Percentiles rank a stretch among this genome's conserved stretches.
Evolutionary conservation across 2,113 vertebrate genomes (phyloP).

Genomic region (Mungos mungo): DNA sequence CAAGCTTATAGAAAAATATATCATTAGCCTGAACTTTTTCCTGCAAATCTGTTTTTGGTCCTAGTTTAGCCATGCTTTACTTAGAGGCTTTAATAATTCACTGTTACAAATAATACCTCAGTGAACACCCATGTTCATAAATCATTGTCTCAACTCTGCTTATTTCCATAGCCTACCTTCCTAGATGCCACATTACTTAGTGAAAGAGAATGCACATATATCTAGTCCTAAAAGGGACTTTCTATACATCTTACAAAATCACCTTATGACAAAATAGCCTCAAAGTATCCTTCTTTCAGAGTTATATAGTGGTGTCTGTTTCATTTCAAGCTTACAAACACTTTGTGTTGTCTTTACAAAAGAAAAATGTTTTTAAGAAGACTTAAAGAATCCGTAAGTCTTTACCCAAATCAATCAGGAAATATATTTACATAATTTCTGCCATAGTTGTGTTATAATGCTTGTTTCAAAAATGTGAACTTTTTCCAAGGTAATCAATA

Average conservation of each 20-base stretch:
- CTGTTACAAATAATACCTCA: background rate
- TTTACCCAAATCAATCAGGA: background rate
- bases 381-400: background rate
- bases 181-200: background rate
- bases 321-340: background rate
- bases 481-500: background rate
- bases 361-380: background rate
- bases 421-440: background rate
- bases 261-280: background rate
- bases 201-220: background rate
- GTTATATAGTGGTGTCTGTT: background rate
- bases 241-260: background rate
- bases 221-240: background rate
- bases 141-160: background rate
- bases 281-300: background rate
- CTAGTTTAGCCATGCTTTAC: background rate
- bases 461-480: constrained; percentile 33
- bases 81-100: background rate
- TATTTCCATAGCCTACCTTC: background rate
- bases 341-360: background rate
- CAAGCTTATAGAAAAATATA: background rate
- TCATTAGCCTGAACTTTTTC: background rate
- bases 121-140: background rate
- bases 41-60: background rate
- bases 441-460: background rate